A percentile compares a stretch with the other conserved stretches of the same genome.
Conservation (phyloP, 1,140 invertebrate genomes). For the Catajapyx aquilonaris region DNA sequence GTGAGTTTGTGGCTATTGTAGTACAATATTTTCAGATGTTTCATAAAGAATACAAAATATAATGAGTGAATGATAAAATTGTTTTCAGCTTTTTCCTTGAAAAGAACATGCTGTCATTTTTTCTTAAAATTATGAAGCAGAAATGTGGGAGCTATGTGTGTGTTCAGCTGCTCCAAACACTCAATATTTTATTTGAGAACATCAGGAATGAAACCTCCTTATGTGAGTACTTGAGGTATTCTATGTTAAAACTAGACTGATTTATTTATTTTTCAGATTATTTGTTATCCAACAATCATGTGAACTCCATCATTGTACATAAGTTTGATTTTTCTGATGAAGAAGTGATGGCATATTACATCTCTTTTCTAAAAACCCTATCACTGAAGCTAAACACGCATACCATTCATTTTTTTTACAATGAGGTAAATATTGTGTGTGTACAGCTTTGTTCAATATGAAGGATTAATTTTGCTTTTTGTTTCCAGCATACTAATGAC, state of each 20-base stretch:
- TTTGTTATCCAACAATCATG: constrained; percentile 96
- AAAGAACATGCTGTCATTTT: constrained; percentile 98
- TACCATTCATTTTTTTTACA: constrained; percentile 99
- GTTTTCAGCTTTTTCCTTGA: constrained; percentile 86
- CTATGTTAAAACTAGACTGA: constrained; percentile 4
- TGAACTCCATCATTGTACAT: constrained; percentile 97
- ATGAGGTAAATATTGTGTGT: too few relatives aligned
- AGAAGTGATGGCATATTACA: constrained; percentile 99
- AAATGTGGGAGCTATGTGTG: constrained; percentile 93
- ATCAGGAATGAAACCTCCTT: constrained; percentile 95
- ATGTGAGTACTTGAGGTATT: constrained; percentile 46
- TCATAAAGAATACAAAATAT: too few relatives aligned
- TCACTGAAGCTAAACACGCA: constrained; percentile 96
- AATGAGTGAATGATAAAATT: too few relatives aligned
- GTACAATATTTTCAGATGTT: too few relatives aligned
- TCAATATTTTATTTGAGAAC: constrained; percentile 99
- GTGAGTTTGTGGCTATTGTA: constrained; percentile 62
- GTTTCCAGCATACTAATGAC: constrained; percentile 85
- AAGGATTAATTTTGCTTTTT: constrained; percentile 10
- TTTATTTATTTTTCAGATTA: constrained; percentile 60
- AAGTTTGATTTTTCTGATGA: constrained; percentile 99
- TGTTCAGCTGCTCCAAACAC: constrained; percentile 89
- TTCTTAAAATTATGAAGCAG: constrained; percentile 91
- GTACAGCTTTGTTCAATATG: not conserved
- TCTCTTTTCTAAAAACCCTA: constrained; percentile 94